Percentiles rank a stretch among this genome's conserved stretches.
These are phyloP conservation scores for Corynorhinus townsendii DNA, from an alignment of 2,113 vertebrate genomes.

Conservation along the genomic window DNA sequence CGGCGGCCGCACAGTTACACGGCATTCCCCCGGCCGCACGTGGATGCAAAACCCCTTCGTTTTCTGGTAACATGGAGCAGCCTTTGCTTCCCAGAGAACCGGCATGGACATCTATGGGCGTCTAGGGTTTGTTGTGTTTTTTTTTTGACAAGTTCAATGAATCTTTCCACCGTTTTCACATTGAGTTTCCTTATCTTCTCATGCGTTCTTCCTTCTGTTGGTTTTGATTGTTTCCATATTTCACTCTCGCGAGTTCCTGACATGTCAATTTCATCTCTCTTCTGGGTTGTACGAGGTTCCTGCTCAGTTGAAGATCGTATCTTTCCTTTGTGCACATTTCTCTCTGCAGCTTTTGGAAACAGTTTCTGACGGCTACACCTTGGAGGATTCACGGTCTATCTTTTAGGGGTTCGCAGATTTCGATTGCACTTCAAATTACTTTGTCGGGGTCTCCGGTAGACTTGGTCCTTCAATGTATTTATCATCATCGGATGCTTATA, in stretches of 20 bases:
- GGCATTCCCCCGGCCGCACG: background rate
- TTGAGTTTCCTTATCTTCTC: constrained; percentile 59
- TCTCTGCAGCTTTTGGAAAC: constrained; percentile 27
- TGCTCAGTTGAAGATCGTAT: constrained; percentile 31
- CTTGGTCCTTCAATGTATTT: background rate
- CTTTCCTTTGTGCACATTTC: constrained; percentile 28
- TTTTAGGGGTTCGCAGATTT: constrained; percentile 36
- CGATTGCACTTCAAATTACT: background rate
- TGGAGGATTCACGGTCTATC: constrained; percentile 20
- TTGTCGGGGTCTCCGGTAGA: background rate
- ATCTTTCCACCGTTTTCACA: background rate
- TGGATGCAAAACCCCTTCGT: constrained; percentile 3
- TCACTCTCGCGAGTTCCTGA: constrained; percentile 43
- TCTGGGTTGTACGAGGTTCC: constrained; percentile 15
- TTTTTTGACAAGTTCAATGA: constrained; percentile 49
- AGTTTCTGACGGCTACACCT: background rate
- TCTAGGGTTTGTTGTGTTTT: too few species aligned
- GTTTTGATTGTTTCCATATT: constrained; percentile 54
- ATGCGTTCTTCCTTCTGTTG: background rate
- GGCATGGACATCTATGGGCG: background rate
- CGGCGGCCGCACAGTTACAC: background rate
- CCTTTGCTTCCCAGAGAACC: background rate
- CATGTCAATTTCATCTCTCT: constrained; percentile 60
- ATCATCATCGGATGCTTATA: background rate
- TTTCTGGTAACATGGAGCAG: background rate